Conservation (phyloP, 2,888 invertebrate species). For the Seira sanloemensis region DNA sequence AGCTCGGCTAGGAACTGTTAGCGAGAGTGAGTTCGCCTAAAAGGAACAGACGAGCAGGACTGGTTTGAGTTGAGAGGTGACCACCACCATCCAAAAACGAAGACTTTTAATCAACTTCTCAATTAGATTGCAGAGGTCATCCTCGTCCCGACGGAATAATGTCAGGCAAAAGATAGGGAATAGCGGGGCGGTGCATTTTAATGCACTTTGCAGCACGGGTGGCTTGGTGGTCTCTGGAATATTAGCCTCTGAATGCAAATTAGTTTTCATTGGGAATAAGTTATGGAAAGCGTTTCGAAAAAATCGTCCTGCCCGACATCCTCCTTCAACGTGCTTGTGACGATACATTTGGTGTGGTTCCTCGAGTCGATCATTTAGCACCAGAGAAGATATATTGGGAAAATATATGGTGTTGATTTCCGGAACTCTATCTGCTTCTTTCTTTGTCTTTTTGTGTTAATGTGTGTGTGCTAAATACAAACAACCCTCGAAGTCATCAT, state of each 20-base stretch:
- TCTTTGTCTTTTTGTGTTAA: background rate
- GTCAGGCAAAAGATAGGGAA: background rate
- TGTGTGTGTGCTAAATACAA: background rate
- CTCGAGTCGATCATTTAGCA: slow-evolving; percentile 52
- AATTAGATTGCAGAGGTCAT: background rate
- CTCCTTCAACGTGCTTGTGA: slow-evolving; percentile 5
- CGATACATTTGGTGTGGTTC: slow-evolving; percentile 34
- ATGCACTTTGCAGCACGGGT: background rate
- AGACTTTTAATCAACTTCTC: background rate
- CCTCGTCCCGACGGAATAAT: background rate
- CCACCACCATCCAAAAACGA: background rate
- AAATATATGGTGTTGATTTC: background rate
- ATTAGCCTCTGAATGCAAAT: no score
- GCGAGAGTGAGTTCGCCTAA: background rate
- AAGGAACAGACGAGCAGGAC: no score
- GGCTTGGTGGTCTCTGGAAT: slow-evolving; percentile 5
- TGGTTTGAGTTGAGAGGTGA: no score
- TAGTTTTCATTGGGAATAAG: background rate
- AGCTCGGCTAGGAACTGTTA: background rate
- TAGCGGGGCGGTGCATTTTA: background rate
- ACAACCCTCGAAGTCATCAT: background rate
- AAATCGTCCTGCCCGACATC: background rate
- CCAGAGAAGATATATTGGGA: background rate
- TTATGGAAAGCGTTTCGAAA: slow-evolving; percentile 22
- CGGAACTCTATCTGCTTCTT: background rate